Evolutionary conservation across 2,888 invertebrate species (phyloP).

Genomic region (Apantesis nais): DNA sequence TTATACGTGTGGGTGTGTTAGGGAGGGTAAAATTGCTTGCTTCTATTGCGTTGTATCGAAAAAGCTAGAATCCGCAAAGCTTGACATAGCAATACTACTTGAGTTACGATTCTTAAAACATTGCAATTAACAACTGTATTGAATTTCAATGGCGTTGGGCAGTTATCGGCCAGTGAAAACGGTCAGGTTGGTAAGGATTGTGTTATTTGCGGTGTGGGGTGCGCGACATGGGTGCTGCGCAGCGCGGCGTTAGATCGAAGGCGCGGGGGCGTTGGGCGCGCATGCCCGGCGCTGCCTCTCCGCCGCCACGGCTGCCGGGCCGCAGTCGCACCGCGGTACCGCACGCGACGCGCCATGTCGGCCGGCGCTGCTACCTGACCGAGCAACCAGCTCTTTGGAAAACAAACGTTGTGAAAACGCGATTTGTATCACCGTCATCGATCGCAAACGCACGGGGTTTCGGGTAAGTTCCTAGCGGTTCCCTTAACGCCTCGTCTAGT

Average conservation of each 20-base stretch:
- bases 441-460: slow-evolving; percentile 64
- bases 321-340: slow-evolving; percentile 80
- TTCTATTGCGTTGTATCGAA: slow-evolving; percentile 36
- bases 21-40: slow-evolving; percentile 34
- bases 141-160: slow-evolving; percentile 57
- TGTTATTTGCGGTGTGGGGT: slow-evolving; percentile 78
- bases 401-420: slow-evolving; percentile 66
- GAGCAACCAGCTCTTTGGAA: slow-evolving; percentile 71
- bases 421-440: slow-evolving; percentile 57
- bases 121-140: slow-evolving; percentile 55
- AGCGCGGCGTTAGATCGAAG: slow-evolving; percentile 79
- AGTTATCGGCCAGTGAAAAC: slow-evolving; percentile 61
- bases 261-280: slow-evolving; percentile 63
- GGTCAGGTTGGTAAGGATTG: slow-evolving; percentile 71
- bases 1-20: slow-evolving; percentile 47
- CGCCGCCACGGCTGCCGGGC: slow-evolving; percentile 66
- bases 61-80: slow-evolving; percentile 20
- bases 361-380: slow-evolving; percentile 77
- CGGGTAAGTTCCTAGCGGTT: slow-evolving; percentile 75
- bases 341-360: slow-evolving; percentile 78
- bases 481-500: slow-evolving; percentile 41
- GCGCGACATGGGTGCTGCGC: slow-evolving; percentile 71
- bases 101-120: slow-evolving; percentile 39
- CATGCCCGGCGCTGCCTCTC: slow-evolving; percentile 66
- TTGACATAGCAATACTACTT: slow-evolving; percentile 20